These are phyloP conservation scores for Mobula hypostoma DNA, from an alignment of 2,113 vertebrate genomes.

Conservation along the genomic window DNA sequence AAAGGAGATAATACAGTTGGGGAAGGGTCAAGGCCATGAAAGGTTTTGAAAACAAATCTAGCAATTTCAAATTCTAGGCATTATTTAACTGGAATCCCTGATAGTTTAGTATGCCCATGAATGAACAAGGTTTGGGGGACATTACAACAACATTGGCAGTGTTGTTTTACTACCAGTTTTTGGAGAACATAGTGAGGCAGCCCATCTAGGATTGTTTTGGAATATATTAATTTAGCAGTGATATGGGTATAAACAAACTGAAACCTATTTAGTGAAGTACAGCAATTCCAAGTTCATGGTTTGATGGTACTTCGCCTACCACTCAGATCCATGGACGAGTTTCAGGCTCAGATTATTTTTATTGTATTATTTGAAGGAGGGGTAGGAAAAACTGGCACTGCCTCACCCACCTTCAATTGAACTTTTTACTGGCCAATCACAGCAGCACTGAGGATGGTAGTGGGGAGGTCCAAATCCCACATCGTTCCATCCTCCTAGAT, in stretches of 20 bases:
- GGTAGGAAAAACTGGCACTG: conserved; percentile 34
- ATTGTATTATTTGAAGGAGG: not conserved
- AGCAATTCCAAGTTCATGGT: not conserved
- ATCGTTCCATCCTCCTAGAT: conserved; percentile 35
- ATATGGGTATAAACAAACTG: not conserved
- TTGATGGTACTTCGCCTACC: not conserved
- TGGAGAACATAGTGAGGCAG: too few relatives aligned
- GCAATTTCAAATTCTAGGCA: too few relatives aligned
- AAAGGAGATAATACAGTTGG: too few relatives aligned
- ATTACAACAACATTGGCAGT: too few relatives aligned
- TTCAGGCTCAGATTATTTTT: conserved; percentile 16
- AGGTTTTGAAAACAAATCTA: too few relatives aligned
- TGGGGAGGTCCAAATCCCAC: conserved; percentile 32
- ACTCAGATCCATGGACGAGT: conserved; percentile 15
- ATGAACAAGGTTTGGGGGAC: too few relatives aligned
- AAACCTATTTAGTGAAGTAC: not conserved
- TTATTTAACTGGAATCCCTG: too few relatives aligned
- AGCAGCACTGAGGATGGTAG: conserved; percentile 36
- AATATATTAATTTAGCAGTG: too few relatives aligned
- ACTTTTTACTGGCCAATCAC: conserved; percentile 37
- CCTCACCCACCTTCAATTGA: conserved; percentile 35
- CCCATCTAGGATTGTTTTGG: too few relatives aligned
- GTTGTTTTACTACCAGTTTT: too few relatives aligned
- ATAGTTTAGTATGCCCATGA: too few relatives aligned
- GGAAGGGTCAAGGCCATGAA: too few relatives aligned